phyloP scores from a whole-genome alignment of 2,797 vertebrate genomes.

The Craterocephalus amniculus region DNA sequence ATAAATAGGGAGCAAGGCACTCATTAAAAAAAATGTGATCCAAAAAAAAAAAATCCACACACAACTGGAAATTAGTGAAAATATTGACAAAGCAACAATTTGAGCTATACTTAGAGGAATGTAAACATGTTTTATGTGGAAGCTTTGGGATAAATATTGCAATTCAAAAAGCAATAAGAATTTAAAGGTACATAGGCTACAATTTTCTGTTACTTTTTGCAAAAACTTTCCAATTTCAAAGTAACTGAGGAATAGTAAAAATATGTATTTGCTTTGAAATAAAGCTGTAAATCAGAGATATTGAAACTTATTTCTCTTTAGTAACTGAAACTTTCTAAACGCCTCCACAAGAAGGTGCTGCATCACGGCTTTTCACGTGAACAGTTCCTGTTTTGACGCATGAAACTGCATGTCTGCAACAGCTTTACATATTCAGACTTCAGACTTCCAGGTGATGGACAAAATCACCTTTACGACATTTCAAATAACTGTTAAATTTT shows the following conservation, averaged over 20 bases:
- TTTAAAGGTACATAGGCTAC: neutral
- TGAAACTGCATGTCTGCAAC: neutral
- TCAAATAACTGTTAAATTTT: neutral
- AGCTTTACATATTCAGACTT: neutral
- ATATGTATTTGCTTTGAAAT: neutral
- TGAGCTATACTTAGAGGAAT: neutral
- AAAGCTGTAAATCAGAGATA: neutral
- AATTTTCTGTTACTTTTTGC: neutral
- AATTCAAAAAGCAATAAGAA: neutral
- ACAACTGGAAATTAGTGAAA: neutral
- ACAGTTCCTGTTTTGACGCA: neutral
- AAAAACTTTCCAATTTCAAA: neutral
- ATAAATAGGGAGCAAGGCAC: neutral
- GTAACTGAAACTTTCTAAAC: neutral
- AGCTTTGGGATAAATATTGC: neutral
- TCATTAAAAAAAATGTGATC: neutral
- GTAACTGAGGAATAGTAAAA: neutral
- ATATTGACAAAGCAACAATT: conserved; percentile 11
- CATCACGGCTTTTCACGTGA: neutral
- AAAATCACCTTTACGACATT: neutral
- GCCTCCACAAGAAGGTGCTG: neutral
- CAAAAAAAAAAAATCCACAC: neutral
- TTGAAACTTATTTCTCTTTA: neutral
- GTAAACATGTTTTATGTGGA: neutral
- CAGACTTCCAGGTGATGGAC: neutral